Conservation (phyloP, 2,113 vertebrate genomes). For the Rutilus rutilus region DNA sequence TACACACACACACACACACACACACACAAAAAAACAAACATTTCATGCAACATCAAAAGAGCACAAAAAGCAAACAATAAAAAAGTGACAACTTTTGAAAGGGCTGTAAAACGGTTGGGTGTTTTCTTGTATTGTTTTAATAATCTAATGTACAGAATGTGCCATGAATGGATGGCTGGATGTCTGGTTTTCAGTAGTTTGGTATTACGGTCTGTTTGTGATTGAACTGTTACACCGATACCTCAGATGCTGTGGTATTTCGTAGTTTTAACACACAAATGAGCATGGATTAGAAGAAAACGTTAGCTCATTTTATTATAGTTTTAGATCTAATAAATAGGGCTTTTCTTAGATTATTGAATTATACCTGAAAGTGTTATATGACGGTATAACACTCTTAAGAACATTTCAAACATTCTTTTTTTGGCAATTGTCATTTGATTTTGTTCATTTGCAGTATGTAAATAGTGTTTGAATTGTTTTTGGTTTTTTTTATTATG, state of each 20-base stretch:
- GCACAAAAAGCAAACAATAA: neutral
- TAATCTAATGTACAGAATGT: constrained; percentile 21
- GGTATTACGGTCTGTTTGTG: neutral
- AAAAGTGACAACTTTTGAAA: neutral
- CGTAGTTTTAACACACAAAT: constrained; percentile 9
- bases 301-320: neutral
- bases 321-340: constrained; percentile 8
- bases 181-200: constrained; percentile 19
- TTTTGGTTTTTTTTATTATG: neutral
- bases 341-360: constrained; percentile 11
- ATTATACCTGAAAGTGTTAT: constrained; percentile 3
- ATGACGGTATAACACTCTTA: neutral
- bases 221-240: constrained; percentile 38
- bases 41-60: constrained; percentile 10
- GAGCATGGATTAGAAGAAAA: neutral
- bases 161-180: constrained; percentile 11
- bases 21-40: too few relatives aligned
- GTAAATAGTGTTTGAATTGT: neutral
- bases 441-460: neutral
- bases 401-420: neutral
- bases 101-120: constrained; percentile 33
- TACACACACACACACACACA: neutral
- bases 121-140: constrained; percentile 16
- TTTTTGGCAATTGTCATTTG: neutral
- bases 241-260: constrained; percentile 35